Evolutionary conservation across 2,888 invertebrate genomes (phyloP), one percentile per base, ranked within the genome.

Genomic region (Ichneumoninae sp.): DNA sequence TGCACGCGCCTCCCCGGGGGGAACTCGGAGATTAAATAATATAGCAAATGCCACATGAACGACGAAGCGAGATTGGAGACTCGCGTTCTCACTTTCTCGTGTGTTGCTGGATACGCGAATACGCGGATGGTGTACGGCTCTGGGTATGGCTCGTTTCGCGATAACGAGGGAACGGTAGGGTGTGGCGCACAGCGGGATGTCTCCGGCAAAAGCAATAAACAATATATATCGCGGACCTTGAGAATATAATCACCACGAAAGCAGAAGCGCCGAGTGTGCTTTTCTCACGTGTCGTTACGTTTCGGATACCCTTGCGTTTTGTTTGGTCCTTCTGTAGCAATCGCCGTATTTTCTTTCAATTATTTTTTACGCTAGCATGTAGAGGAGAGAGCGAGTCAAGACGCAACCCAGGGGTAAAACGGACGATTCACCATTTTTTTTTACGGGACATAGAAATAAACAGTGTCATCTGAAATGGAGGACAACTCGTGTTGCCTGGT

Each of bases 181-280:
- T 62, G 74, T 74, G 74, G 74, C 47, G 74, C 74, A 74, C 62
- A 62, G 74, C 62, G 62, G 62, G 62, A 26, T 74, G 62, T 74
- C 74, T 30, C n/a, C 33, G n/a, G 72, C 60, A 33, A 62, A 74
- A 62, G 47, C 62, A 19, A 74, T 74, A 74, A 74, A 74, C 74
- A 74, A 62, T 62, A n/a, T 74, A 33, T 47, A 62, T 62, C 47
- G 30, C 30, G 62, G 6, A 60, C 62, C 22, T 36, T 33, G 65
- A 50, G 50, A 36, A 50, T 33, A 75, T 36, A 65, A 75, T 30
- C 30, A 65, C 50, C 44, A 22, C 19, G 33, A 50, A 50, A 65
- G 33, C 33, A 65, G 47, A 65, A 65, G 44, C 47, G 65, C 36
- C 50, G 50, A 6, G n/a, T 16, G 3, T 22, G 74, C 50, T 75